phyloP scores from a whole-genome alignment of 2,797 vertebrate species.

The Xenentodon cancila region DNA sequence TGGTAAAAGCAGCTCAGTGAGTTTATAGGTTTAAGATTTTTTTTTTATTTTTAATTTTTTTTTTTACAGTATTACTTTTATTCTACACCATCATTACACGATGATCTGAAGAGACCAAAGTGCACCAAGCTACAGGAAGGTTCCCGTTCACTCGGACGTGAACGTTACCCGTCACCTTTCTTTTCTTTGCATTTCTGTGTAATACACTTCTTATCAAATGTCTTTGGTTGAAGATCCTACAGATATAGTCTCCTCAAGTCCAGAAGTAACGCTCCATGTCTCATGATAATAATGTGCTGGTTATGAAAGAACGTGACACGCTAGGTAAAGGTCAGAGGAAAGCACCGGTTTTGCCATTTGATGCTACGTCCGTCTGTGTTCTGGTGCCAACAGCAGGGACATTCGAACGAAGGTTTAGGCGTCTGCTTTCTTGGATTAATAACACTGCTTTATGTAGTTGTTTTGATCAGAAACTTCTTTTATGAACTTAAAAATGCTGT shows the following conservation, averaged over 20 bases:
- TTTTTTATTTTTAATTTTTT: too few species aligned
- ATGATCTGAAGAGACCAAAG: constrained; percentile 13
- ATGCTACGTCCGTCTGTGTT: constrained; percentile 18
- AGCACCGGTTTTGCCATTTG: constrained; percentile 33
- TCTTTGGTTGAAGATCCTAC: constrained; percentile 4
- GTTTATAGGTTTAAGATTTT: constrained; percentile 14
- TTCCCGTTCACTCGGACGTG: constrained; percentile 17
- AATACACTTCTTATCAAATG: constrained; percentile 27
- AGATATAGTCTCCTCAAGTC: neutral
- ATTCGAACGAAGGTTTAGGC: neutral
- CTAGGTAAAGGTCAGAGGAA: constrained; percentile 17
- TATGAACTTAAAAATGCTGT: too few species aligned
- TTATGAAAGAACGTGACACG: neutral
- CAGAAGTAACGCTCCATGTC: constrained; percentile 10
- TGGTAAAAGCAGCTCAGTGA: neutral
- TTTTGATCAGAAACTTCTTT: too few species aligned
- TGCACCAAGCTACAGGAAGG: neutral
- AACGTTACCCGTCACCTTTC: neutral
- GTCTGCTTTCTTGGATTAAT: too few species aligned
- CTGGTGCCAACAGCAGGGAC: constrained; percentile 10
- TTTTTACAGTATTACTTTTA: constrained; percentile 20
- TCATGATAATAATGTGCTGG: too few species aligned
- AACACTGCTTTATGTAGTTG: too few species aligned
- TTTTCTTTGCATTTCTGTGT: neutral
- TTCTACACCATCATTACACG: neutral